phyloP scores from a whole-genome alignment of 2,797 vertebrate genomes.

The Pachyuromys duprasi region DNA sequence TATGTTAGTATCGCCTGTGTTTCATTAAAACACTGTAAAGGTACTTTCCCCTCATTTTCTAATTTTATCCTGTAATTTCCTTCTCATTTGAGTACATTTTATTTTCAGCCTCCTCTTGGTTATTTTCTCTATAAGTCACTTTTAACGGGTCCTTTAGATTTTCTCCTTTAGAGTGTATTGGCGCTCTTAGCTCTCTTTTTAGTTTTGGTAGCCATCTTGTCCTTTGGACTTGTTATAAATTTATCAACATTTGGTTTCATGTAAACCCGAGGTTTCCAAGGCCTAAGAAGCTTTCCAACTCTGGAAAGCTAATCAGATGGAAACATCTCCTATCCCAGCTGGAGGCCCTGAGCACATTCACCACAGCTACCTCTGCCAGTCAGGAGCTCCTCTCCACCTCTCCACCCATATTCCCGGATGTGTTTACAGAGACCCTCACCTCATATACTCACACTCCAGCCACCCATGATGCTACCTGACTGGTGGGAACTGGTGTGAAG shows the following conservation, averaged over 20 bases:
- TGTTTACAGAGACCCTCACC: neutral
- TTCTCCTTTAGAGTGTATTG: neutral
- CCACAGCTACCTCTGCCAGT: neutral
- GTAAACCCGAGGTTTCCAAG: neutral
- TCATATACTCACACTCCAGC: neutral
- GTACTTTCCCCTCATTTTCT: conserved; percentile 15
- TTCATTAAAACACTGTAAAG: conserved; percentile 33
- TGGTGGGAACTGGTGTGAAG: neutral
- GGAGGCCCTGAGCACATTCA: neutral
- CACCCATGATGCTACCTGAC: neutral
- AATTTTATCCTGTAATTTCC: conserved; percentile 30
- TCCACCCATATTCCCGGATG: neutral
- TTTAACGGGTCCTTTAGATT: neutral
- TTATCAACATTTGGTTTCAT: neutral
- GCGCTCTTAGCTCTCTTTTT: neutral
- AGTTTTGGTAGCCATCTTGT: neutral
- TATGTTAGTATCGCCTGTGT: neutral
- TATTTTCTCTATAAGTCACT: neutral
- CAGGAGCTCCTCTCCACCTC: neutral
- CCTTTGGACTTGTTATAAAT: neutral
- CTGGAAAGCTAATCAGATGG: neutral
- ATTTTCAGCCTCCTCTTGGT: neutral
- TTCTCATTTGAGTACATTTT: conserved; percentile 19
- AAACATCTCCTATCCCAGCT: neutral
- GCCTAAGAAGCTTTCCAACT: neutral